Evolutionary conservation across 2,888 invertebrate genomes (phyloP).

Genomic region (Trichacis sp.): DNA sequence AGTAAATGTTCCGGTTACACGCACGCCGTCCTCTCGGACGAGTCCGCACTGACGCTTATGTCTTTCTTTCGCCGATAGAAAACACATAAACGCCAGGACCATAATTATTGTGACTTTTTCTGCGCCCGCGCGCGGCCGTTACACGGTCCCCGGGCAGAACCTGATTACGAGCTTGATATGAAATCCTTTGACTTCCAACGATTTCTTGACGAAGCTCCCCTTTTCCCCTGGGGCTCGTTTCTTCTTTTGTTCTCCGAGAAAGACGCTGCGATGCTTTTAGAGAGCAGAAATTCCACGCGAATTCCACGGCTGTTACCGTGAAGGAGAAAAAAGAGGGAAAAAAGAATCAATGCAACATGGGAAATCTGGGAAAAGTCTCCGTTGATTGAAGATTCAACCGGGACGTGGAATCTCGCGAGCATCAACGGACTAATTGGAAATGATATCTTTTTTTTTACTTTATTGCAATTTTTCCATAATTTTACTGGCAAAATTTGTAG

Average conservation of each 20-base stretch:
- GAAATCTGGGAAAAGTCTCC: background rate
- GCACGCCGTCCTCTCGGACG: conserved; percentile 14
- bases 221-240: conserved; percentile 5
- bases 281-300: conserved; percentile 10
- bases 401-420: too few relatives aligned
- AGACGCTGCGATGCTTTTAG: conserved; percentile 25
- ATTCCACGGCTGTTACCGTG: conserved; percentile 11
- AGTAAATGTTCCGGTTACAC: conserved; percentile 39
- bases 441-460: too few relatives aligned
- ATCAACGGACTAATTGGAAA: too few relatives aligned
- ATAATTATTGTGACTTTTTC: conserved; percentile 35
- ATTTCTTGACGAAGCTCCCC: conserved; percentile 20
- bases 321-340: too few relatives aligned
- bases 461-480: too few relatives aligned
- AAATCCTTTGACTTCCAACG: conserved; percentile 43
- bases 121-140: conserved; percentile 7
- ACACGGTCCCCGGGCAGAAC: conserved; percentile 23
- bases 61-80: conserved; percentile 25
- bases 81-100: conserved; percentile 18
- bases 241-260: conserved; percentile 19
- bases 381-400: too few relatives aligned
- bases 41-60: conserved; percentile 10
- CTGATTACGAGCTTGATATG: conserved; percentile 46
- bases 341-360: conserved; percentile 10
- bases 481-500: too few relatives aligned